Base-by-base conservation (phyloP, 2,888 invertebrate genomes). In the Beris chalybata region DNA sequence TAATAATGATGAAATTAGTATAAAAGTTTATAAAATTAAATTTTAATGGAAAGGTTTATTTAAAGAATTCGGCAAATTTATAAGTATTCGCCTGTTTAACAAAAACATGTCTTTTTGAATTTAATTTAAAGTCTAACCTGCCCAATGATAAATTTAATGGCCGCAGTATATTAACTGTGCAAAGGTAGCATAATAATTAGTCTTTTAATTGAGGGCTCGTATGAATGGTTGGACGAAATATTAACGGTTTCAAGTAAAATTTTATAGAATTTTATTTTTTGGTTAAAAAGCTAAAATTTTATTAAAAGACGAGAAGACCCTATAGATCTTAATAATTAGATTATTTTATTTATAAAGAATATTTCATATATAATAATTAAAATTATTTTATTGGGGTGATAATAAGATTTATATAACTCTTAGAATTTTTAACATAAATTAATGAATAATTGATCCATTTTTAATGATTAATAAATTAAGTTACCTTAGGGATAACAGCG, bases 401-500 rank as follows among this genome's bases (percentile, higher is more conserved):
- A 81, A 65, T 81, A 84, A 86, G 84, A 86, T 85, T 83, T 76
- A 79, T 73, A 70, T 68, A 85, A 85, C 83, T 85, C 81, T 86
- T 84, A 83, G 77, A 74, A 70, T 72, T 73, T 81, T 75, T 76
- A 69, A 74, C 77, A 81, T 78, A 76, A 69, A 76, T 76, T 74
- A 73, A 72, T 85, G 84, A 81, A 9, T 82, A 71, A 71, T 74
- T 85, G 85, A 85, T 85, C 85, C 84, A 82, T 73, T 81, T 76
- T 74, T 85, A 82, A 75, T 82, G 84, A 86, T 85, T 85, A 85
- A 71, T 85, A 86, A 85, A 85, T 81, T 81, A 86, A 90, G 86
- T 88, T 89, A 89, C 89, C 86, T 87, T 87, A 88, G 88, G 89
- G 89, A 89, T 90, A 90, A 90, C 89, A 90, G 89, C 87, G 86